Evolutionary conservation across 2,888 invertebrate genomes (phyloP).

Genomic region (Dynastes tityus): DNA sequence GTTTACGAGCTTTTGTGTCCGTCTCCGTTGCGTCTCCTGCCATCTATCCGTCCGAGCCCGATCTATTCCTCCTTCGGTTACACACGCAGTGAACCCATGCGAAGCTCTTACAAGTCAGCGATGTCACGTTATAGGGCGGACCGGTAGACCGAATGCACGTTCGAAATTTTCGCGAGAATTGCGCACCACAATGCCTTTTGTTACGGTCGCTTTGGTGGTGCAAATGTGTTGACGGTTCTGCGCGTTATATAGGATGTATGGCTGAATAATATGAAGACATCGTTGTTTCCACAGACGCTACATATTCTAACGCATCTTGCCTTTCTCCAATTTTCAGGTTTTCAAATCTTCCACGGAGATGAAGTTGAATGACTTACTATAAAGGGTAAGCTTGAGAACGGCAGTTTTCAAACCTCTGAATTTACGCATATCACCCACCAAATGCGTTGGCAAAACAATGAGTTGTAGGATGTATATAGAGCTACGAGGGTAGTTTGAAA

Average conservation of each 20-base stretch:
- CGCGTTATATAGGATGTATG: neutral
- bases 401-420: too few species aligned
- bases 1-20: slow-evolving; percentile 17
- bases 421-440: too few species aligned
- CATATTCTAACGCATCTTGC: too few species aligned
- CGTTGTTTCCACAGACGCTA: too few species aligned
- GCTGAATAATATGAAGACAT: too few species aligned
- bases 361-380: too few species aligned
- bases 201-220: slow-evolving; percentile 6
- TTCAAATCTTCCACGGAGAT: too few species aligned
- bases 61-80: neutral
- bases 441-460: too few species aligned
- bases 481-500: too few species aligned
- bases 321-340: too few species aligned
- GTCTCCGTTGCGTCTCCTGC: neutral
- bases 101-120: slow-evolving; percentile 21
- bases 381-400: too few species aligned
- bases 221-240: neutral
- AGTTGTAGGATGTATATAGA: too few species aligned
- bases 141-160: neutral
- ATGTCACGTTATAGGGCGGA: slow-evolving; percentile 21
- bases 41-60: neutral
- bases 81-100: neutral
- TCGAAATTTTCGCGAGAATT: slow-evolving; percentile 1
- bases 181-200: neutral